These are phyloP conservation scores for Anniella stebbinsi DNA, from an alignment of 2,797 vertebrate genomes.

Conservation along the genomic window DNA sequence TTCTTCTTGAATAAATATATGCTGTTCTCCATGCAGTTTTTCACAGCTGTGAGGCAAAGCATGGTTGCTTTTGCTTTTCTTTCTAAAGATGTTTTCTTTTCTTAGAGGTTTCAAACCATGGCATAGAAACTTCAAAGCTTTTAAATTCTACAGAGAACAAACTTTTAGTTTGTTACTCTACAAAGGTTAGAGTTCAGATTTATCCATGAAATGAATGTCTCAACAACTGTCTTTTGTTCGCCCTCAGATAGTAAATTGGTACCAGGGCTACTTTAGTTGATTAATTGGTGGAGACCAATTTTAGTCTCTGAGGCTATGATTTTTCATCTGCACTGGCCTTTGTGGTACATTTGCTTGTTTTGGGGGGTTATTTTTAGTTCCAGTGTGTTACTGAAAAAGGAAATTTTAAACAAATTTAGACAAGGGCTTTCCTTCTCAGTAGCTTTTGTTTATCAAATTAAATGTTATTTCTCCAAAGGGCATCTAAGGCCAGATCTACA, in stretches of 20 bases:
- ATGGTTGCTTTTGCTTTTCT: conserved; percentile 14
- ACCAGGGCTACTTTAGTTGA: not conserved
- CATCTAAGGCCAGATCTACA: too few relatives aligned
- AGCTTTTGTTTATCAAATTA: not conserved
- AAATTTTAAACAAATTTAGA: not conserved
- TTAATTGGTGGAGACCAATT: not conserved
- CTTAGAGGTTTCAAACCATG: not conserved
- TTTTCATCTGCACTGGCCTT: not conserved
- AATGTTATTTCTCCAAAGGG: not conserved
- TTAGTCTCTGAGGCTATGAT: not conserved
- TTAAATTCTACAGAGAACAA: not conserved
- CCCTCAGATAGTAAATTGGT: not conserved
- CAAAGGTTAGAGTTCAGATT: conserved; percentile 7
- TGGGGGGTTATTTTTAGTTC: conserved; percentile 1
- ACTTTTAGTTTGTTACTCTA: not conserved
- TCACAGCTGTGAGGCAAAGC: not conserved
- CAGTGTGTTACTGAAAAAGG: not conserved
- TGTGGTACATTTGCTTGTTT: not conserved
- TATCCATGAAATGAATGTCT: not conserved
- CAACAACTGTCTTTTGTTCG: not conserved
- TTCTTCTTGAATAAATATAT: conserved; percentile 22
- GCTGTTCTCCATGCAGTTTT: not conserved
- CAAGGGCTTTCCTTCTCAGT: not conserved
- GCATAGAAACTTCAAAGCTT: not conserved
- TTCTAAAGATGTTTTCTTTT: not conserved